These are phyloP conservation scores for Corythornis vintsioides DNA, from an alignment of 2,113 vertebrate genomes.

Conservation along the genomic window DNA sequence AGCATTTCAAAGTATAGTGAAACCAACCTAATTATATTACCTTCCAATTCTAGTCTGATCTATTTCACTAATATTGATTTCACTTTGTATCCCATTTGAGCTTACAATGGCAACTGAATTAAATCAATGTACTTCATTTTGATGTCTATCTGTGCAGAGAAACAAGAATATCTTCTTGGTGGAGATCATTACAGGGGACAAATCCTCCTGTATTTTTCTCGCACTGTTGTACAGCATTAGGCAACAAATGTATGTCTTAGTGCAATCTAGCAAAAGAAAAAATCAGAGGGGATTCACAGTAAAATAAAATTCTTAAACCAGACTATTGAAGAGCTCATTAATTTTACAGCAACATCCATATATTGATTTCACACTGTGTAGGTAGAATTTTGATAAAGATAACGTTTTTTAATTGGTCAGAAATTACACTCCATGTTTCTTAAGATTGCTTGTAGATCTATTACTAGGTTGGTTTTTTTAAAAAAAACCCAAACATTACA, in stretches of 20 bases:
- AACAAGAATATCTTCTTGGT: conserved; percentile 22
- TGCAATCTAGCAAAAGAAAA: conserved; percentile 52
- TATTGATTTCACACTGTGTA: conserved; percentile 49
- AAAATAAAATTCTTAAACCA: neutral
- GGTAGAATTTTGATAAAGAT: conserved; percentile 44
- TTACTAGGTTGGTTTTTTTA: neutral
- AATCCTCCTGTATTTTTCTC: neutral
- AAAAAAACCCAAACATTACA: neutral
- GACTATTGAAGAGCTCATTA: conserved; percentile 55
- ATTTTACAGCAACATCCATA: conserved; percentile 56
- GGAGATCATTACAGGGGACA: conserved; percentile 39
- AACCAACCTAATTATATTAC: conserved; percentile 67
- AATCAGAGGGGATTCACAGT: conserved; percentile 32
- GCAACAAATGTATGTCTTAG: neutral
- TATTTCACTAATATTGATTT: conserved; percentile 71
- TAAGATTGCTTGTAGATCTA: neutral
- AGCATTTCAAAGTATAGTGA: conserved; percentile 62
- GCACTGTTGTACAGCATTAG: neutral
- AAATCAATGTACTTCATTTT: conserved; percentile 71
- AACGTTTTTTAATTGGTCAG: conserved; percentile 49
- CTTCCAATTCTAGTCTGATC: conserved; percentile 59
- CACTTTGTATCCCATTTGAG: conserved; percentile 64
- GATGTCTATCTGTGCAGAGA: conserved; percentile 43
- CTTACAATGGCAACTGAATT: conserved; percentile 65
- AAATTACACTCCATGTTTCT: conserved; percentile 21